Evolutionary conservation across 2,888 invertebrate genomes (phyloP), one percentile per base, ranked within the genome.

Genomic region (Caenorhabditis macrosperma): DNA sequence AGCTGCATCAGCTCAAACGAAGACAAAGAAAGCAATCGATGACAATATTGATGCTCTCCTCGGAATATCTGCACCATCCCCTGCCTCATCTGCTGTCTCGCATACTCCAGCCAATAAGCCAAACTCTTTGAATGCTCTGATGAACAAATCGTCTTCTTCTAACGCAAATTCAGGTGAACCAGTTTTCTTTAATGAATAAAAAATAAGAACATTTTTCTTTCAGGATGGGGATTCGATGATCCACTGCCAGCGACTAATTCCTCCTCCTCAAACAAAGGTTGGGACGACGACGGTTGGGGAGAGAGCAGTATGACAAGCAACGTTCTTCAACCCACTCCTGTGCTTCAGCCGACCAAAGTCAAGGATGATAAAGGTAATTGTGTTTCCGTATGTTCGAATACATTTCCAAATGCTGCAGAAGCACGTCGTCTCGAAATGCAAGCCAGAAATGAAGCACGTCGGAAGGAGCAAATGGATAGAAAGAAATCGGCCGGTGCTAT

Each of bases 401-500:
- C 44, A 15, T 50, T 38, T 12, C 15, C 6, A 26, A 38, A 5
- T 52, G 22, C 63, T 78, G 48, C 52, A 80, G 87, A 87, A 20
- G 76, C 81, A 24, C 72, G 83, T 26, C 63, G 83, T 30, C 81
- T 81, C 7, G 84, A 87, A 74, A 78, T 85, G 72, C 81, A 78
- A 24, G 87, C 87, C 5, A 72, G 85, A 35, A 85, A 86, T 26
- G 87, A 86, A 64, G 84, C 81, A 1, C 60, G 85, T 26, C 82
- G 82, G 33, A 85, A 84, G 61, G 87, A 86, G 46, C 71, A 85
- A 48, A 80, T 78, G 59, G 86, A 82, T 22, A 78, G 79, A 38
- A 81, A 78, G 54, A 78, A 82, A n/a, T 75, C 82, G 26, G 28
- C 75, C 9, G 85, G 85, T n/a, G 87, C 86, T 0, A 82, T 86